Conservation (phyloP, 2,888 invertebrate species). For the Napeogenes sylphis region DNA sequence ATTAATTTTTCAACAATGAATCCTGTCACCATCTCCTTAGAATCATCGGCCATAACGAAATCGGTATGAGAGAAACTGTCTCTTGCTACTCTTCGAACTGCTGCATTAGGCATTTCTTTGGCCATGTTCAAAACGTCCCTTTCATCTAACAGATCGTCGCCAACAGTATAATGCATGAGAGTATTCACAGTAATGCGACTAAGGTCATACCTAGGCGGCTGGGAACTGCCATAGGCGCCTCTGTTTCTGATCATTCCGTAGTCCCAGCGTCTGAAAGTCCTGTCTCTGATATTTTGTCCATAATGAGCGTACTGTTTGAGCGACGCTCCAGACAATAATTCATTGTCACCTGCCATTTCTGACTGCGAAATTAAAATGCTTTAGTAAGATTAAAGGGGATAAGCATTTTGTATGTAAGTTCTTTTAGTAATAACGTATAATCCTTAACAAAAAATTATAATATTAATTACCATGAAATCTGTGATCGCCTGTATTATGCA, state of each 20-base stretch:
- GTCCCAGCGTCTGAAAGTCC: conserved; percentile 36
- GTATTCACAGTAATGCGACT: conserved; percentile 29
- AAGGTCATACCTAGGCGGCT: conserved; percentile 33
- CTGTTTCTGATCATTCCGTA: conserved; percentile 31
- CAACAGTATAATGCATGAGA: conserved; percentile 35
- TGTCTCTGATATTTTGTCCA: conserved; percentile 37
- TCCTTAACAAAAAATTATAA: not conserved
- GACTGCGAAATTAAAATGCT: conserved; percentile 11
- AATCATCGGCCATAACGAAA: conserved; percentile 31
- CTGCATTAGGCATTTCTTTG: conserved; percentile 29
- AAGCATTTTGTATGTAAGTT: not conserved
- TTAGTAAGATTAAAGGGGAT: not conserved
- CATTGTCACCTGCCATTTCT: conserved; percentile 30
- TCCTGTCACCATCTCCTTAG: conserved; percentile 30
- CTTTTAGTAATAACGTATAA: not conserved
- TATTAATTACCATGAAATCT: conserved; percentile 15
- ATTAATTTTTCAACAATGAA: conserved; percentile 32
- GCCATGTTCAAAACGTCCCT: conserved; percentile 36
- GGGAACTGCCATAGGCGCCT: conserved; percentile 27
- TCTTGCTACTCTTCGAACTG: conserved; percentile 29
- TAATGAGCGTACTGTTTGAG: conserved; percentile 39
- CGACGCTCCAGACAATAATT: conserved; percentile 33
- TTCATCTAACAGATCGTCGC: conserved; percentile 33
- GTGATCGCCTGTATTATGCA: conserved; percentile 13
- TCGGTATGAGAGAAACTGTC: conserved; percentile 34